Conservation (phyloP, 2,113 vertebrate species). For the Perccottus glenii region DNA sequence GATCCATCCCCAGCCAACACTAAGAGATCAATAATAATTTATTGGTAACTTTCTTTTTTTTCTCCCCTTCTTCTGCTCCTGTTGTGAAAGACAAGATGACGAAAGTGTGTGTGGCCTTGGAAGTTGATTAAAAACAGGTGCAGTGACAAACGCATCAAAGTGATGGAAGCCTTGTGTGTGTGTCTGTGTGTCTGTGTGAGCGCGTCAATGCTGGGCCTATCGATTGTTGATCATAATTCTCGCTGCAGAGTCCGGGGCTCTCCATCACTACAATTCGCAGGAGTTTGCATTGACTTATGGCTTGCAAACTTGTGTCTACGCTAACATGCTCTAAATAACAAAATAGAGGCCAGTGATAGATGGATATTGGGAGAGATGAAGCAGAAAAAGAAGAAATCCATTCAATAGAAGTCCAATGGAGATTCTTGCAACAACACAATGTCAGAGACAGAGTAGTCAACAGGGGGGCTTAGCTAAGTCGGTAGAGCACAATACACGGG, state of each 20-base stretch:
- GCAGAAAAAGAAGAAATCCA: constrained; percentile 53
- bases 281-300: constrained; percentile 62
- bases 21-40: constrained; percentile 74
- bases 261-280: constrained; percentile 65
- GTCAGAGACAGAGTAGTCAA: constrained; percentile 18
- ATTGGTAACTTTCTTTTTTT: constrained; percentile 66
- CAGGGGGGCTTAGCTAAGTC: not conserved
- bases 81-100: constrained; percentile 46
- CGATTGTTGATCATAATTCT: constrained; percentile 78
- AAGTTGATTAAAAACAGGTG: constrained; percentile 78
- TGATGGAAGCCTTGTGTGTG: constrained; percentile 64
- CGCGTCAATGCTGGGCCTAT: constrained; percentile 39
- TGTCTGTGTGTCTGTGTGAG: constrained; percentile 12
- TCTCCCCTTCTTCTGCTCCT: constrained; percentile 27
- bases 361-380: constrained; percentile 38
- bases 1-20: constrained; percentile 61
- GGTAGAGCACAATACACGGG: no score
- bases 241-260: constrained; percentile 38
- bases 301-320: constrained; percentile 63
- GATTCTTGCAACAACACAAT: constrained; percentile 44
- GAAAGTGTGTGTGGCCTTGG: constrained; percentile 68
- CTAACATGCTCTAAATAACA: constrained; percentile 67
- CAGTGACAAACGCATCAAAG: constrained; percentile 72
- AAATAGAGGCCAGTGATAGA: constrained; percentile 49
- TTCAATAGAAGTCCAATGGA: constrained; percentile 59